Evolutionary conservation across 1,140 invertebrate genomes (phyloP).

Genomic region (Melipona quadrifasciata): DNA sequence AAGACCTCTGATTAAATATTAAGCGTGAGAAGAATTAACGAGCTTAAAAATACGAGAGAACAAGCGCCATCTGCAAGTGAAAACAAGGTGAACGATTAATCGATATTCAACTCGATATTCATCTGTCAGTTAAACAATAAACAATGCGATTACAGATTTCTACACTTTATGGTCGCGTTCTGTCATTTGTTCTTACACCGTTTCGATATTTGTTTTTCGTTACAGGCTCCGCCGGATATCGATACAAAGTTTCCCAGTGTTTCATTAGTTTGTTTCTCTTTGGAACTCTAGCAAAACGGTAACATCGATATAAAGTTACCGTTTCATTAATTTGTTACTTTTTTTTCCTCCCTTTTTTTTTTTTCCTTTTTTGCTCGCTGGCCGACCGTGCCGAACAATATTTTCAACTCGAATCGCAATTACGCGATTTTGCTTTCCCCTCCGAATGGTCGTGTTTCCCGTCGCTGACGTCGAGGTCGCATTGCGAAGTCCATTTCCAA

Average conservation of each 20-base stretch:
- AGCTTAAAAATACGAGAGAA: neutral
- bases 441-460: neutral
- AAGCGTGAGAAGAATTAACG: too few species aligned
- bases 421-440: neutral
- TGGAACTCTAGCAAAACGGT: too few species aligned
- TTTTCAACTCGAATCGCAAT: neutral
- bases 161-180: neutral
- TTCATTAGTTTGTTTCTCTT: neutral
- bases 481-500: neutral
- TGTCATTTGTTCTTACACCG: neutral
- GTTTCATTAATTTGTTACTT: slow-evolving; percentile 7
- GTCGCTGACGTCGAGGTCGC: neutral
- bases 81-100: neutral
- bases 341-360: too few species aligned
- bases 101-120: neutral
- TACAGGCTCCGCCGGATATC: neutral
- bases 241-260: neutral
- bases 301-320: neutral
- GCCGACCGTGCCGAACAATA: neutral
- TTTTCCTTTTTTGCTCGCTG: neutral
- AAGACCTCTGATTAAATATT: too few species aligned
- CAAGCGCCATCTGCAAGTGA: too few species aligned
- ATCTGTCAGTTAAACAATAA: neutral
- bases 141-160: neutral
- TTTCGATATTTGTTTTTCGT: neutral